These are phyloP conservation scores for Corydoras sp. DNA, from an alignment of 2,113 vertebrate species.

Conservation along the genomic window DNA sequence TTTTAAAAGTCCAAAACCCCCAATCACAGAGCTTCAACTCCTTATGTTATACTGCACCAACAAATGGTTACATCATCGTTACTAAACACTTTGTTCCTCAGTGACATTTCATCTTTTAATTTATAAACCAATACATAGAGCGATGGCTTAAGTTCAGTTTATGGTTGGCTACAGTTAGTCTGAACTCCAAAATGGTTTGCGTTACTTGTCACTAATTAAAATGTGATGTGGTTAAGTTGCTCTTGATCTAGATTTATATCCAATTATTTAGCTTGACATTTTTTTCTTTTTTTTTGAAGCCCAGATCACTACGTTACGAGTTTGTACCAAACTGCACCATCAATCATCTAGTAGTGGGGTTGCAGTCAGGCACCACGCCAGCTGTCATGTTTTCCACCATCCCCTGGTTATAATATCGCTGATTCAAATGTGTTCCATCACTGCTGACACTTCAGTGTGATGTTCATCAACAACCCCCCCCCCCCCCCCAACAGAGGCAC, in stretches of 20 bases:
- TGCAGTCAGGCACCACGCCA: constrained; percentile 48
- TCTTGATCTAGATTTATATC: constrained; percentile 23
- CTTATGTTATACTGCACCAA: too few relatives aligned
- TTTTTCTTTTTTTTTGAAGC: constrained; percentile 21
- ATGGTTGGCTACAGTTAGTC: too few relatives aligned
- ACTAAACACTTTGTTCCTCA: too few relatives aligned
- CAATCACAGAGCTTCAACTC: too few relatives aligned
- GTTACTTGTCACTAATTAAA: constrained; percentile 29
- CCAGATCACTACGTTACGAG: not conserved
- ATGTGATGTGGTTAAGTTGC: constrained; percentile 1
- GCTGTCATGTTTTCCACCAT: constrained; percentile 38
- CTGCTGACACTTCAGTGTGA: constrained; percentile 50
- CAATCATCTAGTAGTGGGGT: constrained; percentile 43
- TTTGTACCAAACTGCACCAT: constrained; percentile 35
- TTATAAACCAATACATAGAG: too few relatives aligned
- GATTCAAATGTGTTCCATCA: constrained; percentile 51
- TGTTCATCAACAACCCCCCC: constrained; percentile 51
- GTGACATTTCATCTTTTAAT: too few relatives aligned
- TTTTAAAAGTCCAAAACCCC: too few relatives aligned
- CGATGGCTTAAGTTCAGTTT: too few relatives aligned
- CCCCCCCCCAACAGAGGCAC: constrained; percentile 45
- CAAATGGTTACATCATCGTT: too few relatives aligned
- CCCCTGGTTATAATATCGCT: constrained; percentile 53
- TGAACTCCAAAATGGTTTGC: too few relatives aligned
- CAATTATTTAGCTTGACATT: not conserved